These are phyloP conservation scores for Coregonus ussuriensis DNA, from an alignment of 2,797 vertebrate species.

Conservation along the genomic window DNA sequence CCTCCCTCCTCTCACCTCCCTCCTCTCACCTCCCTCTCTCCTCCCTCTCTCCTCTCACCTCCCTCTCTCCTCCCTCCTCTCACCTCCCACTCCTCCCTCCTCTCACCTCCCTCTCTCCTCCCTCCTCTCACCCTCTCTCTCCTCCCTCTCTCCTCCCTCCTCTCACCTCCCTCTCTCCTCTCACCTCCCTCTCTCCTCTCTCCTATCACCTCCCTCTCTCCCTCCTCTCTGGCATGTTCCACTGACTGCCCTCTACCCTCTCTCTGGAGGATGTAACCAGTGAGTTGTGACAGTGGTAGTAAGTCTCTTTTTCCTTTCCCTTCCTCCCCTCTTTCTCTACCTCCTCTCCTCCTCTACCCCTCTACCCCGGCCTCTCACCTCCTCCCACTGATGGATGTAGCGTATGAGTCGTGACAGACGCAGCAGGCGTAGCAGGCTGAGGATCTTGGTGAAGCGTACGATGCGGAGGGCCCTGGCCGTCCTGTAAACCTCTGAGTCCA, in stretches of 20 bases:
- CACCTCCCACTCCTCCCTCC: no score
- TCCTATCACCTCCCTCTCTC: no score
- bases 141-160: no score
- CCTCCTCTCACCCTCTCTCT: no score
- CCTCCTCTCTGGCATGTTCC: not conserved
- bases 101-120: no score
- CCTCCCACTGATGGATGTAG: constrained; percentile 98
- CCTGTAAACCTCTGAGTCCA: constrained; percentile 95
- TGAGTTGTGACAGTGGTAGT: no score
- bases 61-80: no score
- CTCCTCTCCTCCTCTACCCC: not conserved
- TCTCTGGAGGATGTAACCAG: not conserved
- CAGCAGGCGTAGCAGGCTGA: constrained; percentile 91
- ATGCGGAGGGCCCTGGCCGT: constrained; percentile 92
- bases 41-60: no score
- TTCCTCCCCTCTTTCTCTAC: not conserved
- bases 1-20: no score
- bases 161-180: no score
- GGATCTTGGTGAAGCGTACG: constrained; percentile 96
- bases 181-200: not conserved
- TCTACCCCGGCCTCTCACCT: constrained; percentile 73
- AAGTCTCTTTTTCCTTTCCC: not conserved
- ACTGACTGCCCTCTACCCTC: not conserved
- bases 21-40: no score
- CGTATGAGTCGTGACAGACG: constrained; percentile 94